phyloP scores from a whole-genome alignment of 2,113 vertebrate genomes.

The Seriola dumerili region DNA sequence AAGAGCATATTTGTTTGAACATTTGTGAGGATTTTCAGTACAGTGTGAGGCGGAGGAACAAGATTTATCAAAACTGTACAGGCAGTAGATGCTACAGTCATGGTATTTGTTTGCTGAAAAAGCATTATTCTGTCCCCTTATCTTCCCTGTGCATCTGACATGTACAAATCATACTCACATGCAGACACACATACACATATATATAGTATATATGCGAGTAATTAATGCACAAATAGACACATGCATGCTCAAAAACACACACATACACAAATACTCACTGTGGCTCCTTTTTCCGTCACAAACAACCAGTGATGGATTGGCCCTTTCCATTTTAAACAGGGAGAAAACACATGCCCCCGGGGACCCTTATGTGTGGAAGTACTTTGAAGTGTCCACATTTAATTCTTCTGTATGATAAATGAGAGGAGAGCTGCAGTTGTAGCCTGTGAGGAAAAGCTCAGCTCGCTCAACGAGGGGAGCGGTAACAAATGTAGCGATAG shows the following conservation, averaged over 20 bases:
- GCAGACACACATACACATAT: not conserved
- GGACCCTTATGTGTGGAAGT: conserved; percentile 80
- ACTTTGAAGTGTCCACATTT: conserved; percentile 84
- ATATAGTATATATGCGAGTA: conserved; percentile 1
- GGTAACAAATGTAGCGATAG: conserved; percentile 81
- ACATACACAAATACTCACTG: conserved; percentile 54
- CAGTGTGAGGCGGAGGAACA: conserved; percentile 27
- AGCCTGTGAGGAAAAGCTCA: conserved; percentile 75
- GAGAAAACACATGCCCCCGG: conserved; percentile 75
- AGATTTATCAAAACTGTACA: conserved; percentile 72
- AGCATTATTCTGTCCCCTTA: conserved; percentile 59
- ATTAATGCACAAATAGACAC: conserved; percentile 41
- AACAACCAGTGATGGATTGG: conserved; percentile 81
- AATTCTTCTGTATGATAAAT: conserved; percentile 84
- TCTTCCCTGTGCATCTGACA: conserved; percentile 59
- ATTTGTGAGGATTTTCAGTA: conserved; percentile 60
- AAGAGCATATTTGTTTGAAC: conserved; percentile 74
- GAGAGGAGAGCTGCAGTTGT: conserved; percentile 68
- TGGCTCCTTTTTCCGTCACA: conserved; percentile 74
- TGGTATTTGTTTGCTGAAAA: conserved; percentile 65
- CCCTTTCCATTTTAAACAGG: conserved; percentile 79
- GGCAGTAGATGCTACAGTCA: conserved; percentile 50
- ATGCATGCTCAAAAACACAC: conserved; percentile 11
- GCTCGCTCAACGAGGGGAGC: conserved; percentile 71
- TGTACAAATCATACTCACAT: conserved; percentile 55